These are phyloP conservation scores for Zygothrica quintamaculata DNA, from an alignment of 2,888 invertebrate species.

Conservation along the genomic window DNA sequence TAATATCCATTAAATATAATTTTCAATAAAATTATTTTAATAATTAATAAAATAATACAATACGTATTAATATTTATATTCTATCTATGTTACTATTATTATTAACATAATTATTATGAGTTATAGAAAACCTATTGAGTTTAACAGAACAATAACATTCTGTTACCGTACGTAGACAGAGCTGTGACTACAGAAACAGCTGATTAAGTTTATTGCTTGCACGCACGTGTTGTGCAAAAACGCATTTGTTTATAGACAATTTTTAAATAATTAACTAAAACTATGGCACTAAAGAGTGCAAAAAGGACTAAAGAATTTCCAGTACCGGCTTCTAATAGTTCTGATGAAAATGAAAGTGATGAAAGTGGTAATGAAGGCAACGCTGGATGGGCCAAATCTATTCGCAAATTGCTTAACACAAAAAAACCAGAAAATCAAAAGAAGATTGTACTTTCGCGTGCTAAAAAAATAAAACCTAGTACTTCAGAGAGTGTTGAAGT, in stretches of 20 bases:
- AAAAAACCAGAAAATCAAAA: conserved; percentile 91
- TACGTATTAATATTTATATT: too few relatives aligned
- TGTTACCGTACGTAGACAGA: too few relatives aligned
- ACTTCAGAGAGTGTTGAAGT: conserved; percentile 83
- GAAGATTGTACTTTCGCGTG: conserved; percentile 90
- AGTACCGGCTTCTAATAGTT: conserved; percentile 25
- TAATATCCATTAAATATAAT: too few relatives aligned
- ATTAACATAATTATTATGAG: too few relatives aligned
- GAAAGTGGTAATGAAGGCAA: conserved; percentile 84
- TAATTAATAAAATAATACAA: too few relatives aligned
- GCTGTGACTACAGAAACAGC: background rate
- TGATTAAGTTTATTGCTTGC: too few relatives aligned
- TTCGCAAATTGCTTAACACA: conserved; percentile 90
- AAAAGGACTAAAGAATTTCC: conserved; percentile 30
- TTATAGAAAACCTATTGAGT: too few relatives aligned
- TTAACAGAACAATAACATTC: too few relatives aligned
- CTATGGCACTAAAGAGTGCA: conserved; percentile 50
- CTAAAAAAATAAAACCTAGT: conserved; percentile 88
- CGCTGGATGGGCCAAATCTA: conserved; percentile 92
- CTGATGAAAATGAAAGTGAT: conserved; percentile 41
- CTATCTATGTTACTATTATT: too few relatives aligned
- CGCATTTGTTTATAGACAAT: conserved; percentile 29
- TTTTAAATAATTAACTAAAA: conserved; percentile 6
- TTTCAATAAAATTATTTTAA: too few relatives aligned
- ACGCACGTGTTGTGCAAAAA: conserved; percentile 35